A percentile compares a stretch with the other conserved stretches of the same genome.
phyloP scores from a whole-genome alignment of 1,140 invertebrate genomes.

The Campoletis sonorensis region DNA sequence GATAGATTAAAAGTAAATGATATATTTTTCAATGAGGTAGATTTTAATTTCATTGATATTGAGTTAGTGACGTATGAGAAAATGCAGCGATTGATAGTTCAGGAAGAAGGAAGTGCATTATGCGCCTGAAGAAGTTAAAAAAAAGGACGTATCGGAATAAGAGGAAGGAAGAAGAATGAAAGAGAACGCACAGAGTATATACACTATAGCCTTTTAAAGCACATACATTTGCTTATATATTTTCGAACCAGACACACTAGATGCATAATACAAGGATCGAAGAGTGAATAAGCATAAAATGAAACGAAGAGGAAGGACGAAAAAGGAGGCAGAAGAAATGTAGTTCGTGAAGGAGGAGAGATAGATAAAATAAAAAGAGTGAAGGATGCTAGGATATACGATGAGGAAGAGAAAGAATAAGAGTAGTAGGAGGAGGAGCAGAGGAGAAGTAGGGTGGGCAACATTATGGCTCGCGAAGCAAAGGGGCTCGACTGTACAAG shows the following conservation, averaged over 20 bases:
- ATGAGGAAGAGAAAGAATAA: constrained; percentile 47
- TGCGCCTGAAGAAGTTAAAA: neutral
- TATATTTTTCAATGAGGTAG: neutral
- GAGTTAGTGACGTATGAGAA: neutral
- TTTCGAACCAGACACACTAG: neutral
- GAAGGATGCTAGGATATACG: constrained; percentile 25
- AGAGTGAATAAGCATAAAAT: neutral
- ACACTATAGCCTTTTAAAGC: constrained; percentile 3
- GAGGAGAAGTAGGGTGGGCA: constrained; percentile 1
- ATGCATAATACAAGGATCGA: constrained; percentile 22
- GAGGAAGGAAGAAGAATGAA: constrained; percentile 20
- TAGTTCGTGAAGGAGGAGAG: constrained; percentile 53
- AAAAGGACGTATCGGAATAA: constrained; percentile 8
- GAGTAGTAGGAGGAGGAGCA: constrained; percentile 13
- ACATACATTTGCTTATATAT: neutral
- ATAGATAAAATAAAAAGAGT: neutral
- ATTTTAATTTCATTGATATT: neutral
- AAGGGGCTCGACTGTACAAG: constrained; percentile 11
- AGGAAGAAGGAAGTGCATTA: constrained; percentile 32
- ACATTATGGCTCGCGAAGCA: constrained; percentile 9
- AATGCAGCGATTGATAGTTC: constrained; percentile 12
- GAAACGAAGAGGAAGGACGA: neutral
- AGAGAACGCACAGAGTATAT: constrained; percentile 21
- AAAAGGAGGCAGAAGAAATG: constrained; percentile 55
- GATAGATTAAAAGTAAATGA: constrained; percentile 7